phyloP scores from a whole-genome alignment of 2,113 vertebrate genomes.

The Neotoma lepida region DNA sequence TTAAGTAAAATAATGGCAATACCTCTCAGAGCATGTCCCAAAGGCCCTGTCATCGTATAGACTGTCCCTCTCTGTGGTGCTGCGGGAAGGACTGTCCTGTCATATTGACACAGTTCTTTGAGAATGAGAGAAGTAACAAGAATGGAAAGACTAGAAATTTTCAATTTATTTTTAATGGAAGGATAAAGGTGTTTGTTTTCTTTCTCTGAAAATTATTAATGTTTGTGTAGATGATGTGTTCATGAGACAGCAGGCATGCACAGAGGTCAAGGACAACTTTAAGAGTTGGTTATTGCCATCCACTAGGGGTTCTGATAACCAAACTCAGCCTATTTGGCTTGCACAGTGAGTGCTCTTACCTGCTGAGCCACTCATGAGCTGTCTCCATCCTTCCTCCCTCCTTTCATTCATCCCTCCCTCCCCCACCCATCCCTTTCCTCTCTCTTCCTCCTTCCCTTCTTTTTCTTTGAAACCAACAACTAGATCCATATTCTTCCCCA shows the following conservation, averaged over 20 bases:
- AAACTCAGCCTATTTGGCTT: not conserved
- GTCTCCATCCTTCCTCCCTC: not conserved
- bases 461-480: not conserved
- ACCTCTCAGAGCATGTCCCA: not conserved
- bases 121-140: not conserved
- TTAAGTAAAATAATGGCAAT: not conserved
- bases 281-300: not conserved
- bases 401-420: not conserved
- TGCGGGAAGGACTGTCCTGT: not conserved
- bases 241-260: fast-evolving
- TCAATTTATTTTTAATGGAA: conserved; percentile 16
- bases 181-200: not conserved
- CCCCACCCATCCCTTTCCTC: too few species aligned
- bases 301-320: not conserved
- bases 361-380: not conserved
- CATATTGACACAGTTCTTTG: not conserved
- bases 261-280: not conserved
- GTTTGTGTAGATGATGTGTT: not conserved
- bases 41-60: not conserved
- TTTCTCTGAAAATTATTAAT: not conserved
- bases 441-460: not conserved
- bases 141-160: not conserved
- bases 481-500: not conserved
- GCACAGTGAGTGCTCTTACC: not conserved
- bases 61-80: not conserved